Base-by-base conservation (phyloP, 2,113 vertebrate genomes). In the Ammodytes marinus region DNA sequence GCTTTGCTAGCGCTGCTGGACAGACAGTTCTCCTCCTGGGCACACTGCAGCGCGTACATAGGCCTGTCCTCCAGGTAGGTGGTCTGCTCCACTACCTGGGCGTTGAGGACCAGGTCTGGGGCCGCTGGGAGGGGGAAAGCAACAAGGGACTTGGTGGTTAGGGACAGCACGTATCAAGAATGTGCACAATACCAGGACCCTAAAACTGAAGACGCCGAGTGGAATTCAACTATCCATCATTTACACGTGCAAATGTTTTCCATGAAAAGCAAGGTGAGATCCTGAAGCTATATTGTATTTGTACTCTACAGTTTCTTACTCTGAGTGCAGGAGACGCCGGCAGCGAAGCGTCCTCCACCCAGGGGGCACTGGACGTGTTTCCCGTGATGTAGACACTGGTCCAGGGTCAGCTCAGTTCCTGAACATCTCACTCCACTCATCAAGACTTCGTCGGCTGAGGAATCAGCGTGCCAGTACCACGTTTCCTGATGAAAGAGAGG, bases 361-460 rank as follows among this genome's bases (percentile, higher is more conserved):
- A 89, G 91, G 8, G 97, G 96, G 43, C 98, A 99, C 70, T 82
- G 27, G n/a, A 97, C 57, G 0, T 95, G 88, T 49, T 95, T 82
- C 0, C 97, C 97, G 0, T 99, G 96, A 7, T 98, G 97, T 0
- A 94, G 95, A 77, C 98, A 99, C 92, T 99, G 98, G 0, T 95
- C 90, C 89, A 99, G 94, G 14, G 96, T 96, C 91, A 99, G 94
- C 95, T 99, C 98, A 0, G 97, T 97, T 9, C 98, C 98, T 0
- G 98, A 99, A 74, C 98, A 99, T 86, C 97, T 96, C 61, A 99
- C 96, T 0, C 98, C 98, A 0, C 98, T 99, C 97, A 99, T 96
- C 61, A 98, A 86, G 9, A 99, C 94, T 0, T 69, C 88, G 50
- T 97, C 95, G 1, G 95, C 87, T 0, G 88, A 86, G 10, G 87